Evolutionary conservation across 2,797 vertebrate species (phyloP), one percentile per base, ranked within the genome.

Genomic region (Labroides dimidiatus): DNA sequence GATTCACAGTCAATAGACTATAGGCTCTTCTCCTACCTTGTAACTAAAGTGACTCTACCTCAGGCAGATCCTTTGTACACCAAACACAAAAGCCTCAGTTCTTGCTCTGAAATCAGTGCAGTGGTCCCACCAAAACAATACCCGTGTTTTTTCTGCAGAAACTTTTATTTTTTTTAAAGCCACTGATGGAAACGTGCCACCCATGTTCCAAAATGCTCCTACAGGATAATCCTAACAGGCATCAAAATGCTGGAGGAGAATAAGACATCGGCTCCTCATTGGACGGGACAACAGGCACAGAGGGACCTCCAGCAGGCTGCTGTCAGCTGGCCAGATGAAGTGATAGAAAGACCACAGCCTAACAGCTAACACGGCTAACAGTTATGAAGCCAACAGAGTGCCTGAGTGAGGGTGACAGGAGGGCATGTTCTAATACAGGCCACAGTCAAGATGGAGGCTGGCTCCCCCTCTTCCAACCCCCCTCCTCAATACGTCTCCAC

Each of bases 361-460:
- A 48, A 62, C 39, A 41, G 75, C 76, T 80, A 81, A 82, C 71
- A 64, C 14, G 62, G 76, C 64, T 78, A 84, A 83, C 82, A 75
- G 78, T 88, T 83, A 84, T 78, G 65, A 85, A 81, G 72, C 78
- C 67, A 70, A 48, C 75, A 39, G 71, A 81, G 73, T 74, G 81
- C 68, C 64, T 87, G 77, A 78, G 82, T 52, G 49, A 73, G 67
- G 81, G 73, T 84, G 86, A 88, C 84, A 80, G 65, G 78, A 60
- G 72, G 79, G 68, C 75, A 84, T 75, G 84, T 77, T 83, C 69
- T 64, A 81, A 84, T 82, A 85, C 65, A 83, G 87, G 86, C 91
- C 89, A 87, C 56, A 77, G 87, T 91, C 90, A 92, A 87, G 85
- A 92, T 90, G 90, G 93, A 93, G 76, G 53, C 75, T 13, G 10